Evolutionary conservation across 1,140 invertebrate species (phyloP).

Genomic region (Micrasema minimum): DNA sequence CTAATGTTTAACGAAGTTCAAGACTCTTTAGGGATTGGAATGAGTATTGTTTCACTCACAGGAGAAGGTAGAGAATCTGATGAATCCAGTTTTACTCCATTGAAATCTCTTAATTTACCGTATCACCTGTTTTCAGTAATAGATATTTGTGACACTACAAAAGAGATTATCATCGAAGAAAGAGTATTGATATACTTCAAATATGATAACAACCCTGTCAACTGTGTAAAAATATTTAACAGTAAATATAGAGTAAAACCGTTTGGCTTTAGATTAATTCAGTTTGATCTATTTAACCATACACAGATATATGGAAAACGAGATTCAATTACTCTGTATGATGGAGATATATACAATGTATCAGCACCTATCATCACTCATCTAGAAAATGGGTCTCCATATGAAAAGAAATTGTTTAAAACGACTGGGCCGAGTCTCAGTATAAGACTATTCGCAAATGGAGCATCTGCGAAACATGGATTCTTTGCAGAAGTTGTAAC

Average conservation of each 20-base stretch:
- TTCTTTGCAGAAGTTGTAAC: slow-evolving; percentile 98
- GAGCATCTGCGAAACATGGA: slow-evolving; percentile 91
- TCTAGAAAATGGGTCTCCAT: slow-evolving; percentile 74
- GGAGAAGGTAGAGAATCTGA: slow-evolving; percentile 91
- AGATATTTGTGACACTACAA: slow-evolving; percentile 95
- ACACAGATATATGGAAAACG: slow-evolving; percentile 81
- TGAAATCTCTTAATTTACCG: slow-evolving; percentile 87
- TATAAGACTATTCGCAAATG: slow-evolving; percentile 92
- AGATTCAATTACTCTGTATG: slow-evolving; percentile 89
- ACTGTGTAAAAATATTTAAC: slow-evolving; percentile 98
- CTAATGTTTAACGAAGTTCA: slow-evolving; percentile 78
- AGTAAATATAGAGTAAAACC: slow-evolving; percentile 85
- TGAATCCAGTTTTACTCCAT: slow-evolving; percentile 86
- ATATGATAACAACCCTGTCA: slow-evolving; percentile 95
- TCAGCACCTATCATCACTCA: slow-evolving; percentile 78
- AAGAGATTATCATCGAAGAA: slow-evolving; percentile 91
- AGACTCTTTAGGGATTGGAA: slow-evolving; percentile 88
- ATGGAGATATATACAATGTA: slow-evolving; percentile 92
- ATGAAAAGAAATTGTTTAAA: slow-evolving; percentile 81
- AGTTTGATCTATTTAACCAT: slow-evolving; percentile 95
- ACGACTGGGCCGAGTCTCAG: slow-evolving; percentile 85
- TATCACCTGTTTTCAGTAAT: slow-evolving; percentile 96
- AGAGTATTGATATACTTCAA: slow-evolving; percentile 95
- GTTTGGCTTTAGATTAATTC: slow-evolving; percentile 89
- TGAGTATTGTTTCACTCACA: slow-evolving; percentile 89